A percentile compares a stretch with the other conserved stretches of the same genome.
These are phyloP conservation scores for Marasmarcha lunaedactyla DNA, from an alignment of 2,888 invertebrate genomes.

Conservation along the genomic window DNA sequence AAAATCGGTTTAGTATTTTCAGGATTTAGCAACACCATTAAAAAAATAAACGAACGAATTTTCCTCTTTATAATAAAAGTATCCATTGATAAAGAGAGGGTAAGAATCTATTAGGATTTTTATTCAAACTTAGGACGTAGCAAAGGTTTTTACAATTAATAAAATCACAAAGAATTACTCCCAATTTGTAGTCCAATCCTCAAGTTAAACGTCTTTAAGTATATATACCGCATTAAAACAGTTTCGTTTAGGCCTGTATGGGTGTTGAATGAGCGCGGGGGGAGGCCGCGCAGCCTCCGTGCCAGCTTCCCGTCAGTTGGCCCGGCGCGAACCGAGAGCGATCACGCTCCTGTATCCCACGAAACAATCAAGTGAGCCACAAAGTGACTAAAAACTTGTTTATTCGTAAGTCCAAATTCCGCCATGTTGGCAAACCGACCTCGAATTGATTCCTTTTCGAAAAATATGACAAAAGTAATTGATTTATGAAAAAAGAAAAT, in stretches of 20 bases:
- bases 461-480: too few species aligned
- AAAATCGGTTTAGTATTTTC: too few species aligned
- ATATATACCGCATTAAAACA: slow-evolving; percentile 54
- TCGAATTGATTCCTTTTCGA: too few species aligned
- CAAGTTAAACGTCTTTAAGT: slow-evolving; percentile 30
- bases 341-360: slow-evolving; percentile 35
- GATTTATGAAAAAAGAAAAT: too few species aligned
- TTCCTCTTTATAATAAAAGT: too few species aligned
- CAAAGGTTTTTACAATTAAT: too few species aligned
- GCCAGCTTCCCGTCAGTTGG: slow-evolving; percentile 45
- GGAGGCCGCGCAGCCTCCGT: slow-evolving; percentile 63
- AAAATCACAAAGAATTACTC: too few species aligned
- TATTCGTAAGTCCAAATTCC: slow-evolving; percentile 39
- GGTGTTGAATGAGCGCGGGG: slow-evolving; percentile 54
- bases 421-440: neutral
- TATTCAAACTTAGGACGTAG: too few species aligned
- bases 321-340: slow-evolving; percentile 47
- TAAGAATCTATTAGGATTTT: too few species aligned
- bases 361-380: slow-evolving; percentile 35
- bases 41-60: too few species aligned
- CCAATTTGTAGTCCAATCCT: slow-evolving; percentile 24
- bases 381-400: slow-evolving; percentile 34
- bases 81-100: too few species aligned
- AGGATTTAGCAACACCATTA: too few species aligned
- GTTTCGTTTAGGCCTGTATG: slow-evolving; percentile 47